Percentiles rank a stretch among this genome's conserved stretches.
Evolutionary conservation across 2,888 invertebrate species (phyloP).

Genomic region (Poecilobothrus nobilitatus): DNA sequence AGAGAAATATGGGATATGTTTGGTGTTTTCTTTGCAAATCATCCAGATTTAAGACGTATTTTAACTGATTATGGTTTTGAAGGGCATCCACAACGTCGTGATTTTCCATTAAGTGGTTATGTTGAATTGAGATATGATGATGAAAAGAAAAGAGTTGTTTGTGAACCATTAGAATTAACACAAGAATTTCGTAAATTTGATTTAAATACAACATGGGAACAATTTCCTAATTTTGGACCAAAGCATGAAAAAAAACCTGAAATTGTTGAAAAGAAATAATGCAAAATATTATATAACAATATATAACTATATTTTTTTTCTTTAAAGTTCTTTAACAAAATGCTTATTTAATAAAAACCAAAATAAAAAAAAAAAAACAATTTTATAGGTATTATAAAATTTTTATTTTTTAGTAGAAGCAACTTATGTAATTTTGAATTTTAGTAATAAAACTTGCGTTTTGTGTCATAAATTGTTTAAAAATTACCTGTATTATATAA

Average conservation of each 20-base stretch:
- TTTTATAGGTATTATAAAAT: too few species aligned
- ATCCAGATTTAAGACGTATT: constrained; percentile 93
- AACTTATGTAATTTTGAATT: too few species aligned
- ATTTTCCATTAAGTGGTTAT: constrained; percentile 95
- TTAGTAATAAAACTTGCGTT: too few species aligned
- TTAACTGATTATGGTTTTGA: constrained; percentile 99
- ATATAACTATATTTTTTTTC: too few species aligned
- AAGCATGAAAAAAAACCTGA: constrained; percentile 39
- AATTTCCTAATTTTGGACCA: constrained; percentile 74
- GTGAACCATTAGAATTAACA: constrained; percentile 91
- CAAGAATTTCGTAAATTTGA: constrained; percentile 99
- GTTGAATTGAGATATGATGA: constrained; percentile 98
- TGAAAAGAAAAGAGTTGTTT: constrained; percentile 89
- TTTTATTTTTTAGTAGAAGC: too few species aligned
- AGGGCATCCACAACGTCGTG: constrained; percentile 96
- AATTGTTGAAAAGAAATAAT: too few species aligned
- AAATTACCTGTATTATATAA: too few species aligned
- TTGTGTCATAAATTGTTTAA: too few species aligned
- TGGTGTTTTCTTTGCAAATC: constrained; percentile 95
- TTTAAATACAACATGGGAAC: constrained; percentile 94
- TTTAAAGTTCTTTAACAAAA: too few species aligned
- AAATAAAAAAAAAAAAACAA: too few species aligned
- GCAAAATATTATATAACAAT: too few species aligned
- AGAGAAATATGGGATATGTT: constrained; percentile 98
- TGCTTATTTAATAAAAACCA: too few species aligned